Evolutionary conservation across 2,797 vertebrate genomes (phyloP), one percentile per base, ranked within the genome.

Genomic region (Okamejei kenojei): DNA sequence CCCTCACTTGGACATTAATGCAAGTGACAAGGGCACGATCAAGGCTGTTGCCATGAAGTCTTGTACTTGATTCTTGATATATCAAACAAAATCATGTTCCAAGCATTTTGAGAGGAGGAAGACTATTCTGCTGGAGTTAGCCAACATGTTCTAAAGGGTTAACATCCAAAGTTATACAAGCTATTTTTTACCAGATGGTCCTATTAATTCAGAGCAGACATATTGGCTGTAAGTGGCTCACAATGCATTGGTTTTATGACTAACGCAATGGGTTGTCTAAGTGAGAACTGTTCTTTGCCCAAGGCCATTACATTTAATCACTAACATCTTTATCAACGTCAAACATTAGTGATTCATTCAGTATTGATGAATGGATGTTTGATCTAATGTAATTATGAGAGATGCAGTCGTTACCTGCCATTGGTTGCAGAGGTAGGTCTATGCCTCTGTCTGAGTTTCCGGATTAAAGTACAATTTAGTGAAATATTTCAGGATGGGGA

Each of bases 241-340:
- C 11, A 88, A 68, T 15, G n/a, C 32, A 19, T 65, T 29, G 2
- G 23, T 61, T 58, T 35, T 88, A 32, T 35, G 61, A 88, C 84
- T 19, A 88, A 88, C 7, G 61, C 63, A 88, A 68, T 88, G n/a
- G 63, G 7, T 68, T 88, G 15, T n/a, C n/a, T 32, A 65, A 68
- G 58, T 86, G 29, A 86, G 61, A 88, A 88, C n/a, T 88, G 84
- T 68, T 68, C 61, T 35, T 68, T 88, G 61, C 84, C 84, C n/a
- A 68, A 63, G 63, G 84, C 63, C n/a, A 63, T 88, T 88, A 35
- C 19, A 88, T 88, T 88, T 32, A 88, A 63, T n/a, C 17, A 88
- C n/a, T 35, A 88, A 88, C 29, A 86, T 63, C 58, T 63, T 86
- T 86, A 32, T 19, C 63, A 68, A 35, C 68, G 61, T 88, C 84